Percentiles rank a stretch among this genome's conserved stretches.
Evolutionary conservation across 1,140 invertebrate genomes (phyloP).

Genomic region (Campoletis sonorensis): DNA sequence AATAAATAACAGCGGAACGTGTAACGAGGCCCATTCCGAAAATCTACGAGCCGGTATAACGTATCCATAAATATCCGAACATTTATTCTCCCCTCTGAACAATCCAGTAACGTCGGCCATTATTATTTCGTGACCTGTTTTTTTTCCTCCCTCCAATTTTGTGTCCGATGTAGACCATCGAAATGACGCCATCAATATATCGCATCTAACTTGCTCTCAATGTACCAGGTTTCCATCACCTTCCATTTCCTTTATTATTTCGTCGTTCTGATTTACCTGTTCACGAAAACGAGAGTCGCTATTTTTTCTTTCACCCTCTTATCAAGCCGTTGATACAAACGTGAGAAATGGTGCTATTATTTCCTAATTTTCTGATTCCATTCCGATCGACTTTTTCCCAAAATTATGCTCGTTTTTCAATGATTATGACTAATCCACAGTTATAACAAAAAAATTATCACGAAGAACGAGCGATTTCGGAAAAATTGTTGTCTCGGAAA

Average conservation of each 20-base stretch:
- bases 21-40: slow-evolving; percentile 26
- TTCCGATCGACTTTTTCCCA: too few species aligned
- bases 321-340: not conserved
- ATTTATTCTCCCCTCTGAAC: slow-evolving; percentile 16
- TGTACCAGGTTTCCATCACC: not conserved
- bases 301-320: not conserved
- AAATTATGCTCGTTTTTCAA: too few species aligned
- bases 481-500: too few species aligned
- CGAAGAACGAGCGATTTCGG: too few species aligned
- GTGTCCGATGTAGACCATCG: not conserved
- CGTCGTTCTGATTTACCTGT: not conserved
- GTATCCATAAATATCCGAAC: slow-evolving; percentile 16
- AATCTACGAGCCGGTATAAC: slow-evolving; percentile 3
- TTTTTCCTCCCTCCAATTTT: slow-evolving; percentile 3
- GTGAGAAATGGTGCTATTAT: not conserved
- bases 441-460: too few species aligned
- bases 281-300: not conserved
- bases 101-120: not conserved
- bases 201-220: slow-evolving; percentile 14
- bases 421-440: too few species aligned
- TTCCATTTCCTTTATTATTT: slow-evolving; percentile 3
- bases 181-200: slow-evolving; percentile 42
- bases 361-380: not conserved
- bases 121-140: slow-evolving; percentile 31
- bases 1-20: slow-evolving; percentile 14